Conservation (phyloP, 2,113 vertebrate genomes). For the Choloepus hoffmanni region DNA sequence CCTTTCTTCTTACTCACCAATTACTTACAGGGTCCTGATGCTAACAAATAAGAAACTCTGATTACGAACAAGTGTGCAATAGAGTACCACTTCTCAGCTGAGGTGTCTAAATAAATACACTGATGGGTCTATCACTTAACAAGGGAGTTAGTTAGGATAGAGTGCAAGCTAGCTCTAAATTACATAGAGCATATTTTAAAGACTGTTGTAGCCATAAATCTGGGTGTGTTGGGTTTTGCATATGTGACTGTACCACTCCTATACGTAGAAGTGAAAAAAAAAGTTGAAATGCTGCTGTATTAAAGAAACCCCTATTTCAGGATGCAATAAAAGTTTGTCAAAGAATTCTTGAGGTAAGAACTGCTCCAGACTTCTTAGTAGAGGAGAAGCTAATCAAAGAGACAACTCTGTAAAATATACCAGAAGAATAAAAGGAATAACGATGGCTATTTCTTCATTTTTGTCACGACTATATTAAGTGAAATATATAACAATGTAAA, state of each 20-base stretch:
- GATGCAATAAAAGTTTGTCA: neutral
- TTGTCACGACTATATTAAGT: constrained; percentile 7
- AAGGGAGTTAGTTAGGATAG: neutral
- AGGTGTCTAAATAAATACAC: neutral
- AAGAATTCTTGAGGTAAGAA: neutral
- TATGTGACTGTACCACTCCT: neutral
- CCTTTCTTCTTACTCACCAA: neutral
- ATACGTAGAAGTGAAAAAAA: neutral
- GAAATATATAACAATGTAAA: neutral
- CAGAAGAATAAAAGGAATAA: neutral
- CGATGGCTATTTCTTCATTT: neutral
- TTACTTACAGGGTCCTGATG: neutral
- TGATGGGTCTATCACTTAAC: neutral
- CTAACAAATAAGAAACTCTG: constrained; percentile 26
- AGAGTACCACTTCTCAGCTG: neutral
- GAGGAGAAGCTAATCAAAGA: neutral
- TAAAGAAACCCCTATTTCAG: neutral
- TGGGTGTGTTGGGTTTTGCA: neutral
- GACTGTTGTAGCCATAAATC: neutral
- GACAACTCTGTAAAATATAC: neutral
- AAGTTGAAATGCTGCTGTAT: neutral
- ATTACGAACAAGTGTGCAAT: neutral
- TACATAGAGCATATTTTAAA: neutral
- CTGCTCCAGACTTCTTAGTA: neutral
- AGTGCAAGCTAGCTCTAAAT: neutral